Percentiles rank a stretch among this genome's conserved stretches.
Evolutionary conservation across 1,140 invertebrate species (phyloP).

Genomic region (Anadara kagoshimensis): DNA sequence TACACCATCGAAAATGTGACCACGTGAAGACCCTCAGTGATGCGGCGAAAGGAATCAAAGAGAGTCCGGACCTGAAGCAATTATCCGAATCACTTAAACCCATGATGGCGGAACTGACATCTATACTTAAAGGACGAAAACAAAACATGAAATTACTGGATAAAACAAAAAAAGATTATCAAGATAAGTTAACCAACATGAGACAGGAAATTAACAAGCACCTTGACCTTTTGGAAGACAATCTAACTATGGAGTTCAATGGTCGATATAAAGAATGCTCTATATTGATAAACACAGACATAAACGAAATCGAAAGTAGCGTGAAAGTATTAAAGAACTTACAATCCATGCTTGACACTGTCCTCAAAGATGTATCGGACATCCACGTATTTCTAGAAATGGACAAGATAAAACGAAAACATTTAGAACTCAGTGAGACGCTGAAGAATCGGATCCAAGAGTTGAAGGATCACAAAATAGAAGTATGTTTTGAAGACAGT

Average conservation of each 20-base stretch:
- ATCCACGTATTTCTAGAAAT: not conserved
- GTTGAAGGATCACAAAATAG: no score
- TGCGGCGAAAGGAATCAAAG: not conserved
- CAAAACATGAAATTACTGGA: not conserved
- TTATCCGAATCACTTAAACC: no score
- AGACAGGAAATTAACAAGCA: not conserved
- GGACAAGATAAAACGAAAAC: not conserved
- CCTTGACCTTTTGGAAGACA: not conserved
- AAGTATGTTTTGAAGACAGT: no score
- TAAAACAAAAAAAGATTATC: not conserved
- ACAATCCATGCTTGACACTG: not conserved
- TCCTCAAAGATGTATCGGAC: conserved; percentile 5
- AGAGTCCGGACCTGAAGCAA: not conserved
- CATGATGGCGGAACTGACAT: no score
- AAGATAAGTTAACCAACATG: not conserved
- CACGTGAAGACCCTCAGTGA: conserved; percentile 1
- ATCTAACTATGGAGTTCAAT: not conserved
- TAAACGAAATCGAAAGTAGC: not conserved
- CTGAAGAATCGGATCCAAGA: no score
- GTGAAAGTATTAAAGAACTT: not conserved
- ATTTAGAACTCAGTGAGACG: not conserved
- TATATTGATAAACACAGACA: no score
- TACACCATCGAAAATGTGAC: conserved; percentile 16
- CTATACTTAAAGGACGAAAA: not conserved
- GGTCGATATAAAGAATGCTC: not conserved